Percentiles rank a stretch among this genome's conserved stretches.
Conservation (phyloP, 2,113 vertebrate species). For the Typhlomys cinereus region DNA sequence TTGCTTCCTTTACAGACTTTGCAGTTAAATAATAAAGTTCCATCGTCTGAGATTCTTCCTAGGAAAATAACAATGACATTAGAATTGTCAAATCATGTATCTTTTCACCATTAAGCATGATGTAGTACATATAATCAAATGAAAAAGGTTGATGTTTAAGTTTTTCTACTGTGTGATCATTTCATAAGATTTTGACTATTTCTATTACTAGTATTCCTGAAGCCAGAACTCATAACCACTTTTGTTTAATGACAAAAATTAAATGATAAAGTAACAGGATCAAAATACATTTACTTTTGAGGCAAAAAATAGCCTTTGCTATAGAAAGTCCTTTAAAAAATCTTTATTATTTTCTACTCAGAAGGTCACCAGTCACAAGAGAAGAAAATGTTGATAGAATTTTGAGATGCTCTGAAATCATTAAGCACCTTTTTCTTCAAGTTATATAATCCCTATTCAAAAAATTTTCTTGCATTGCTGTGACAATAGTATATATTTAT, state of each 20-base stretch:
- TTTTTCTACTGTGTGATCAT: background rate
- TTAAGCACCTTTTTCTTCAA: background rate
- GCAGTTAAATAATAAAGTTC: slow-evolving; percentile 19
- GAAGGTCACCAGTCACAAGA: background rate
- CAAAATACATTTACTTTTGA: background rate
- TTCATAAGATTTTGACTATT: background rate
- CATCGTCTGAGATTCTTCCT: background rate
- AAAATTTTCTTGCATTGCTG: background rate
- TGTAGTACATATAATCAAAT: too few relatives aligned
- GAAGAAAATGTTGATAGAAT: background rate
- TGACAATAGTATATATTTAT: background rate
- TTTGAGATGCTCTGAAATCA: background rate
- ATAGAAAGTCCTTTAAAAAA: background rate
- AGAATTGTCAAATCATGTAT: background rate
- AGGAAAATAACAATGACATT: slow-evolving; percentile 12
- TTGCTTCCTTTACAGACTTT: background rate
- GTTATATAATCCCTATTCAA: background rate
- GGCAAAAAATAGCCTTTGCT: background rate
- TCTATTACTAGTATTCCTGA: background rate
- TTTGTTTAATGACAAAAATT: background rate
- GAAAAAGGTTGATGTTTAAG: background rate
- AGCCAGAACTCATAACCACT: background rate
- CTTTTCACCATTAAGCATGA: background rate
- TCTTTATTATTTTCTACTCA: background rate
- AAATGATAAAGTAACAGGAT: slow-evolving; percentile 1